Evolutionary conservation across 2,113 vertebrate species (phyloP), one percentile per base, ranked within the genome.

Genomic region (Dipodomys ordii): DNA sequence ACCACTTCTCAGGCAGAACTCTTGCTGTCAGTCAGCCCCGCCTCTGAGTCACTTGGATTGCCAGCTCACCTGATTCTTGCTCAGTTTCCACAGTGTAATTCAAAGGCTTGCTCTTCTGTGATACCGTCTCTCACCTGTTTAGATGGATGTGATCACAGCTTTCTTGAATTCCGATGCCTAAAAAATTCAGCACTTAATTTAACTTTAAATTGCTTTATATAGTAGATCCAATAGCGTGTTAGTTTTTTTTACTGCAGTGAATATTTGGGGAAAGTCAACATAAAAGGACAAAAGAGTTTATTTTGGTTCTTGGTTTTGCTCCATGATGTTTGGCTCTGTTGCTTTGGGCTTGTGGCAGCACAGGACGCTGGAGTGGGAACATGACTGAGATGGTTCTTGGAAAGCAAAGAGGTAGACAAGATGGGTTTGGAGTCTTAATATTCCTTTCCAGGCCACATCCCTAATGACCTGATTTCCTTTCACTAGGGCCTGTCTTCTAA

Each of bases 171-270:
- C 12, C 49, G 44, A 4, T 65, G 49, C 19, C 27, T 12, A 39
- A 72, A 73, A 28, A 78, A 79, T 57, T 53, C 28, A 49, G 23
- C 74, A 32, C 1, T 39, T 65, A 64, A 78, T 83, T 89, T 91
- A 93, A 57, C 83, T 27, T 69, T 79, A 87, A 80, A 85, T 88
- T 39, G n/a, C 57, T n/a, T 85, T 64, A 19, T 39, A 27, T 11
- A 69, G 15, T 15, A 78, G 64, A 4, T 49, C 57, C 65, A 72
- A 4, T 8, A 18, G 22, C 25, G 13, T 73, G 19, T 65, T 11
- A 16, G 9, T n/a, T 74, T 86, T 74, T 86, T 49, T 8, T 13
- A 25, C 5, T 65, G 7, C 25, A 30, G 49, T 25, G 73, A 46
- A 18, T 49, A 65, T 57, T 9, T 9, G 10, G 16, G 22, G 19